Evolutionary conservation across 2,113 vertebrate species (phyloP).

Genomic region (Hipposideros armiger): DNA sequence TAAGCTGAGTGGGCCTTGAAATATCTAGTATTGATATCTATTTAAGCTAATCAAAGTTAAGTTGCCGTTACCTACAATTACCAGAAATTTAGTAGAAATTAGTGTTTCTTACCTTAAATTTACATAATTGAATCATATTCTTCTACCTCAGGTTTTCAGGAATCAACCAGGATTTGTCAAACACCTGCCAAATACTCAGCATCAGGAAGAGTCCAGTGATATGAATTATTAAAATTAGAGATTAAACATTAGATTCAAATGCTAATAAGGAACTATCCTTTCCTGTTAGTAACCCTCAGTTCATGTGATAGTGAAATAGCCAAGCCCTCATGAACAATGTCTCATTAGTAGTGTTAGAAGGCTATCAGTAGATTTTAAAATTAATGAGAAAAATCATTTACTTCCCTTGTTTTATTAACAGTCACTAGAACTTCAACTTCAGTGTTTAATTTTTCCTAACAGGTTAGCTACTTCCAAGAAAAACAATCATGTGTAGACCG

Average conservation of each 20-base stretch:
- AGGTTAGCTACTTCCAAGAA: constrained; percentile 61
- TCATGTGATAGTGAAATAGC: background rate
- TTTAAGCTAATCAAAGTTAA: constrained; percentile 18
- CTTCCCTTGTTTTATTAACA: constrained; percentile 70
- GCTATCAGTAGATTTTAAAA: constrained; percentile 48
- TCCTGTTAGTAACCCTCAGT: constrained; percentile 21
- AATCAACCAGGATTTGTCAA: constrained; percentile 37
- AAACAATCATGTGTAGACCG: constrained; percentile 52
- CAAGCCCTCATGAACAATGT: background rate
- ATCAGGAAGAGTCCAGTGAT: constrained; percentile 34
- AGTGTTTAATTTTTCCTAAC: constrained; percentile 54
- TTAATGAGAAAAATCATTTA: constrained; percentile 57
- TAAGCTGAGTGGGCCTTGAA: background rate
- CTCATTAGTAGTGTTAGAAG: constrained; percentile 39
- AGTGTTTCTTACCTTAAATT: constrained; percentile 44
- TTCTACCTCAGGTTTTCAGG: constrained; percentile 32
- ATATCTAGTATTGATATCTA: background rate
- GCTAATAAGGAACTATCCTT: background rate
- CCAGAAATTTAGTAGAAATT: background rate
- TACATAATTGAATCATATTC: constrained; percentile 15
- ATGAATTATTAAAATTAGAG: constrained; percentile 42
- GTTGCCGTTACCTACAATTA: background rate
- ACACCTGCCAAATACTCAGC: background rate
- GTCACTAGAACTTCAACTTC: constrained; percentile 60
- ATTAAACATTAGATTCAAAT: constrained; percentile 59